Evolutionary conservation across 2,113 vertebrate genomes (phyloP).

Genomic region (human (Homo sapiens)): GRCh38 chr1:41281001-41281500

Average conservation of each 20-base stretch:
- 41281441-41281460: background rate
- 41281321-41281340: background rate
- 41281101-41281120: background rate
- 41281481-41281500: background rate
- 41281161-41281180: slow-evolving; percentile 11
- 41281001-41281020: background rate
- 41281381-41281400: background rate
- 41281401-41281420: background rate
- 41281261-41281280: background rate
- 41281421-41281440: background rate
- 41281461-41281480: background rate
- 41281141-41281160: background rate
- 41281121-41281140: background rate
- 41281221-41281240: slow-evolving; percentile 37
- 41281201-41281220: slow-evolving; percentile 34
- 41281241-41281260: slow-evolving; percentile 22
- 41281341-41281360: background rate
- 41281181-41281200: background rate
- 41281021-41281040: fast-evolving
- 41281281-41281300: background rate
- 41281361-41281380: background rate
- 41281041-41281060: fast-evolving
- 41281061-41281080: fast-evolving
- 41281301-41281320: background rate
- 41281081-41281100: background rate